phyloP scores from a whole-genome alignment of 2,888 invertebrate species.

The Danaus chrysippus region DNA sequence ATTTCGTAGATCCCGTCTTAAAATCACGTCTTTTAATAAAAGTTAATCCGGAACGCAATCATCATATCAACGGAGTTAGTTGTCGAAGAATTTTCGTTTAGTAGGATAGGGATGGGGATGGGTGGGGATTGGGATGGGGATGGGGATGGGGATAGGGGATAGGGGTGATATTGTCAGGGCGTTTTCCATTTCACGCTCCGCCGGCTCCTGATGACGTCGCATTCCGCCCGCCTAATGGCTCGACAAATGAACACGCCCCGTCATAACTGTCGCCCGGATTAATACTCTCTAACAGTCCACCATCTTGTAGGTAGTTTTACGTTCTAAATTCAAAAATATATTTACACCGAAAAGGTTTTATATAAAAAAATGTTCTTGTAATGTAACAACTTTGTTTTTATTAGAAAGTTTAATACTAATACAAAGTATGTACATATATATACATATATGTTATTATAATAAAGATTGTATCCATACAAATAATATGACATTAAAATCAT shows the following conservation, averaged over 20 bases:
- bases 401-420: no score
- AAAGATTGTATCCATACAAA: no score
- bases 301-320: conserved; percentile 9
- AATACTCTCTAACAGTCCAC: conserved; percentile 52
- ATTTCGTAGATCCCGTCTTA: neutral
- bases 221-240: conserved; percentile 75
- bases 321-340: no score
- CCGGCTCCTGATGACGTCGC: conserved; percentile 75
- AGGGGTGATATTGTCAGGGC: conserved; percentile 65
- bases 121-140: conserved; percentile 36
- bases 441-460: no score
- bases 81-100: conserved; percentile 63
- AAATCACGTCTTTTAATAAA: conserved; percentile 15
- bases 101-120: conserved; percentile 40
- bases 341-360: no score
- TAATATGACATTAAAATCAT: neutral
- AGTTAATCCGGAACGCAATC: conserved; percentile 13
- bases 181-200: conserved; percentile 78
- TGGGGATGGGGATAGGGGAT: conserved; percentile 35
- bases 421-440: no score
- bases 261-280: conserved; percentile 74
- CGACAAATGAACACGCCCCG: conserved; percentile 78
- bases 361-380: no score
- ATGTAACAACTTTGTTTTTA: no score
- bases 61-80: conserved; percentile 30